A percentile compares a stretch with the other conserved stretches of the same genome.
These are phyloP conservation scores for Paramuricea clavata DNA, from an alignment of 92 coral and sea anemone genomes.

Conservation along the genomic window DNA sequence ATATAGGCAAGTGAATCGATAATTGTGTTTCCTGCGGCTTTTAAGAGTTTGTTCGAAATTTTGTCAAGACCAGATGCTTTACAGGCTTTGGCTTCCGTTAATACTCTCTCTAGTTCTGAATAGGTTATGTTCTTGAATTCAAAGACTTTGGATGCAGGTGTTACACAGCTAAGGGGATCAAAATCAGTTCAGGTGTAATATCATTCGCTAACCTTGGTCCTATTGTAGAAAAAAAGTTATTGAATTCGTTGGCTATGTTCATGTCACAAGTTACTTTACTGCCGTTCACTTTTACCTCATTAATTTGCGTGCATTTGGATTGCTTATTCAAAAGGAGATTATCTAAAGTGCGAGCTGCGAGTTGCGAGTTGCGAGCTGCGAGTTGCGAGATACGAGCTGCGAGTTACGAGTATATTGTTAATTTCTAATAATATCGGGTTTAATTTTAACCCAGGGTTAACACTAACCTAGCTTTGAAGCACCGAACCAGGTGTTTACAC, in stretches of 20 bases:
- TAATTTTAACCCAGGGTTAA: too few species aligned
- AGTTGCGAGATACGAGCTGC: too few species aligned
- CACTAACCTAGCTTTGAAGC: too few species aligned
- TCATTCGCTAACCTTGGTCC: not conserved
- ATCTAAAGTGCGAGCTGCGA: too few species aligned
- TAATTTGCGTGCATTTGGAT: not conserved
- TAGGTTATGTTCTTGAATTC: not conserved
- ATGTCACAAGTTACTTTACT: not conserved
- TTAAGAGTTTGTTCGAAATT: not conserved
- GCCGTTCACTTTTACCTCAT: not conserved
- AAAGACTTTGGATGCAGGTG: not conserved
- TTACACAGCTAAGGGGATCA: not conserved
- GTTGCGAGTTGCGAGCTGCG: too few species aligned
- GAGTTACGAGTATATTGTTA: too few species aligned
- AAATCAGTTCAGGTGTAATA: not conserved
- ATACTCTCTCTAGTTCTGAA: not conserved
- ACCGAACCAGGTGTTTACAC: too few species aligned
- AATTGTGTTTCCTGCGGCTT: not conserved
- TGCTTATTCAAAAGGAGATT: too few species aligned
- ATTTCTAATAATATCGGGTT: too few species aligned
- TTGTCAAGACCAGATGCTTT: not conserved
- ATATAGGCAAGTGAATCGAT: not conserved
- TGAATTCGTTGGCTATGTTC: conserved; percentile 44
- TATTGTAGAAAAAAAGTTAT: conserved; percentile 28
- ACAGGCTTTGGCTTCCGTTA: not conserved